A percentile compares a stretch with the other conserved stretches of the same genome.
Conservation (phyloP, 2,888 invertebrate genomes). For the Seira musarum region DNA sequence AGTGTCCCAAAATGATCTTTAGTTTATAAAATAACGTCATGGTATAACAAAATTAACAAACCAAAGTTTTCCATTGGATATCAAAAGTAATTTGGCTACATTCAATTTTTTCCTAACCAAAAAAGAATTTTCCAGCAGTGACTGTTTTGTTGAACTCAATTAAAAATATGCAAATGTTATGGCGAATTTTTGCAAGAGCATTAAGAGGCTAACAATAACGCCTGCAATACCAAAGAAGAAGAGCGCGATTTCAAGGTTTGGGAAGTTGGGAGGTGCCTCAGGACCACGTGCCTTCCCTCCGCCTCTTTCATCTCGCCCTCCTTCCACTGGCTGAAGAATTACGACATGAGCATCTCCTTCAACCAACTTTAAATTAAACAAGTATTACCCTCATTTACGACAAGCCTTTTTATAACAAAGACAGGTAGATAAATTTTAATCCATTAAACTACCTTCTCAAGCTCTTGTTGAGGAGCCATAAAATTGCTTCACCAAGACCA, state of each 20-base stretch:
- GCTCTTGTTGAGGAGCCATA: constrained; percentile 32
- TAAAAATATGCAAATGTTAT: background rate
- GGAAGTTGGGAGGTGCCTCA: constrained; percentile 30
- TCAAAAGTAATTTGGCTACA: background rate
- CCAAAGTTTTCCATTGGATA: background rate
- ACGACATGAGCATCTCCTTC: constrained; percentile 19
- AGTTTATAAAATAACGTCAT: background rate
- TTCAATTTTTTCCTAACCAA: background rate
- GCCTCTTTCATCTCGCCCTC: constrained; percentile 1
- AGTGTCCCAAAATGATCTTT: background rate
- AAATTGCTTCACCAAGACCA: background rate
- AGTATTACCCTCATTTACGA: background rate
- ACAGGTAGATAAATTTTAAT: background rate
- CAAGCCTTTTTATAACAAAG: background rate
- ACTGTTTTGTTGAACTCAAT: background rate
- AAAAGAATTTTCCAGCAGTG: background rate
- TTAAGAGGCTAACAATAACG: constrained; percentile 44
- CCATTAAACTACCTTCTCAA: background rate
- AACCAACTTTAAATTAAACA: background rate
- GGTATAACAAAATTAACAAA: background rate
- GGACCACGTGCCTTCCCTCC: background rate
- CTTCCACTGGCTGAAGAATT: constrained; percentile 15
- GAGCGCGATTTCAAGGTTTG: constrained; percentile 39
- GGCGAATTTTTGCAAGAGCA: constrained; percentile 42
- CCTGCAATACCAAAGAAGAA: constrained; percentile 57